Evolutionary conservation across 2,113 vertebrate genomes (phyloP), one percentile per base, ranked within the genome.

Genomic region (Brachypodius melanocephalos): DNA sequence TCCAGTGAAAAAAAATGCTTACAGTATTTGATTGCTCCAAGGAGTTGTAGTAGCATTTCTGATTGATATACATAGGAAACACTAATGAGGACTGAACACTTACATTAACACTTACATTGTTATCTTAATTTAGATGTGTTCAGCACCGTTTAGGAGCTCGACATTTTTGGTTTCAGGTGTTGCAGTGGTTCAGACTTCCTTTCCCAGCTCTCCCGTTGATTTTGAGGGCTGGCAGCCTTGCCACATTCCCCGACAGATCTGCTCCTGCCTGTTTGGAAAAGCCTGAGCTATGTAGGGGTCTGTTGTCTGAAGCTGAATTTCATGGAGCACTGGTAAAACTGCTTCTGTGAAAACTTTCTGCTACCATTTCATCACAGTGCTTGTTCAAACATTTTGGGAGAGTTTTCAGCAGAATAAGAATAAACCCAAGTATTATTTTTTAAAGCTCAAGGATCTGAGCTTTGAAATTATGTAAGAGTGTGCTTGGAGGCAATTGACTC

Each of bases 81-180:
- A 6, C 48, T 89, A 84, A 84, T 68, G 87, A 90, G 94, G 82
- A 74, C 65, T 86, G 46, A 82, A 87, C 76, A 54, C 93, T 93
- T 89, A 42, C 17, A 66, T 91, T 75, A 81, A 86, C 76, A 54
- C 93, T 93, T 90, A 43, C 17, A 67, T 92, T 76, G 48, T 46
- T 38, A 38, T 75, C 15, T 78, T 77, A 73, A 52, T 89, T 95
- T 95, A 69, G 49, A 28, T 72, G 74, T 54, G 51, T 67, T 81
- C 73, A 65, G 90, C 93, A 40, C 73, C 80, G 40, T 89, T 92
- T 86, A 21, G 31, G 94, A 91, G 34, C 65, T 75, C 45, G 54
- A 10, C 67, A 54, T 72, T 92, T 91, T 81, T 88, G 34, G 51
- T 97, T 97, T 97, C 86, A 96, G 96, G 93, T 97, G 89, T 88